These are phyloP conservation scores for Tenebrosternarchus preto DNA, from an alignment of 2,113 vertebrate genomes.

Conservation along the genomic window DNA sequence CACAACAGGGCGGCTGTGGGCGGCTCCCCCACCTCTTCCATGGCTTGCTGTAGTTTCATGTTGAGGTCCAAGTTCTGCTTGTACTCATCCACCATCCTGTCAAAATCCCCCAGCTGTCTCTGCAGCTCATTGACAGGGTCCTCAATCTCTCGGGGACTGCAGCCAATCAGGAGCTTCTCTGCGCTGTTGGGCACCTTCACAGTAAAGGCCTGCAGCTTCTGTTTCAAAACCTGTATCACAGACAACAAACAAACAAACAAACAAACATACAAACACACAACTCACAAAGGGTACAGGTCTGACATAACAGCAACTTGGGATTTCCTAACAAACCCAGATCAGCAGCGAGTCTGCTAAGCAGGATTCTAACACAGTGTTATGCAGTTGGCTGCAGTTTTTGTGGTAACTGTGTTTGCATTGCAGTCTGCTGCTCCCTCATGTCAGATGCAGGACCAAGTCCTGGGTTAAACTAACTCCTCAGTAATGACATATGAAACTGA, in stretches of 20 bases:
- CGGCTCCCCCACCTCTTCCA: conserved; percentile 81
- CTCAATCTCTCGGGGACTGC: conserved; percentile 67
- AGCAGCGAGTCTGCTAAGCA: too few relatives aligned
- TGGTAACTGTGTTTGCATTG: too few relatives aligned
- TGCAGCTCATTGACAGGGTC: conserved; percentile 77
- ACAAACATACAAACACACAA: neutral
- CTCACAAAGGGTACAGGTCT: too few relatives aligned
- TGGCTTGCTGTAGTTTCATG: conserved; percentile 82
- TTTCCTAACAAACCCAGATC: too few relatives aligned
- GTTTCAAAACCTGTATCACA: conserved; percentile 75
- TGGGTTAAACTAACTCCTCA: too few relatives aligned
- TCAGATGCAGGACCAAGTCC: too few relatives aligned
- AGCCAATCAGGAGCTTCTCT: conserved; percentile 64
- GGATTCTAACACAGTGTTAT: too few relatives aligned
- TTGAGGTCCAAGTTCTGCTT: conserved; percentile 80
- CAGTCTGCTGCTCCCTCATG: too few relatives aligned
- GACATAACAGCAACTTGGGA: too few relatives aligned
- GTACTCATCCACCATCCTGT: conserved; percentile 79
- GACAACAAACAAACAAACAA: neutral
- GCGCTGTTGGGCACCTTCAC: conserved; percentile 68
- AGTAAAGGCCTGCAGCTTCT: conserved; percentile 76
- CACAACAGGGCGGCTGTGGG: neutral
- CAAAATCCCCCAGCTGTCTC: conserved; percentile 82
- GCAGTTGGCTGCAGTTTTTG: too few relatives aligned
- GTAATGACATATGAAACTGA: too few relatives aligned